phyloP scores from a whole-genome alignment of 2,797 vertebrate genomes.

The Huso huso region DNA sequence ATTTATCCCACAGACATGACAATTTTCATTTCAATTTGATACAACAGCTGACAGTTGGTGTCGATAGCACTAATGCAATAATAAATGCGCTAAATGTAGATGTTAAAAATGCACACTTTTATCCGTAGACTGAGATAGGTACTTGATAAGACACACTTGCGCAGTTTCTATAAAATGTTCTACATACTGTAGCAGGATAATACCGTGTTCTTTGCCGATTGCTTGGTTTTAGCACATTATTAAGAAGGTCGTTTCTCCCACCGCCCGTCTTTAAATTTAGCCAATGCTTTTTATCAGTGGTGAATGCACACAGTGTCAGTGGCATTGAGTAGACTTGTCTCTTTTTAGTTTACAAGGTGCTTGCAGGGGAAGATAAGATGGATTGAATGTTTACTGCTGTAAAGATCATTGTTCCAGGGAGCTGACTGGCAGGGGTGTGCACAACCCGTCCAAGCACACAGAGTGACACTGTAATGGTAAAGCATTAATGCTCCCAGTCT shows the following conservation, averaged over 20 bases:
- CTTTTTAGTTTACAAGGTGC: conserved; percentile 13
- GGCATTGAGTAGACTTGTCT: conserved; percentile 12
- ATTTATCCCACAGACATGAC: not conserved
- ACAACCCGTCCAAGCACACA: conserved; percentile 5
- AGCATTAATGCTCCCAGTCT: conserved; percentile 10
- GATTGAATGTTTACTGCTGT: not conserved
- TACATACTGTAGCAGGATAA: no score
- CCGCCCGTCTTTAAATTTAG: no score
- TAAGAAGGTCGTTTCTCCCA: no score
- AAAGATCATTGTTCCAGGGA: not conserved
- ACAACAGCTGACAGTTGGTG: not conserved
- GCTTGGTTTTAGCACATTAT: no score
- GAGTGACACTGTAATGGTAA: conserved; percentile 23
- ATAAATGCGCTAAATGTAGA: no score
- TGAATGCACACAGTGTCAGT: not conserved
- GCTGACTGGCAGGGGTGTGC: conserved; percentile 7
- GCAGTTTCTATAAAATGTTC: no score
- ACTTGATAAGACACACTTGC: no score
- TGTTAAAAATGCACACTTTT: no score
- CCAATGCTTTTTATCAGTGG: no score
- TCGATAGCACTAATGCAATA: no score
- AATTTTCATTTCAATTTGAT: not conserved
- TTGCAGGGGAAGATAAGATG: conserved; percentile 23
- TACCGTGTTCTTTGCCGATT: no score
- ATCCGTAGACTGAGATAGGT: no score